Evolutionary conservation across 2,113 vertebrate genomes (phyloP).

Genomic region (Cyprinodon brontotheroides): DNA sequence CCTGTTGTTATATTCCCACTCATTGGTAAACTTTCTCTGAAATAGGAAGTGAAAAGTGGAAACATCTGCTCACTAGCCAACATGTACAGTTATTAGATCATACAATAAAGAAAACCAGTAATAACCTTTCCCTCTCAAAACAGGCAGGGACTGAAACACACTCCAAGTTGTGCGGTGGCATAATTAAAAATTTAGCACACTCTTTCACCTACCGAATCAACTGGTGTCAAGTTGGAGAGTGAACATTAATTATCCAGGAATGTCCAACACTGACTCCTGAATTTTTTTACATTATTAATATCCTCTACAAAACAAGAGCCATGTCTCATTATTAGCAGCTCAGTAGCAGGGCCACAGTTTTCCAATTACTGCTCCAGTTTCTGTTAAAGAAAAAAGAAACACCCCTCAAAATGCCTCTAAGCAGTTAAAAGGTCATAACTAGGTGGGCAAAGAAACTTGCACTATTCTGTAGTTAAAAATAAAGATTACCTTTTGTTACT

Average conservation of each 20-base stretch:
- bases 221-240: slow-evolving; percentile 78
- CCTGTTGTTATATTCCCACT: too few relatives aligned
- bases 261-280: slow-evolving; percentile 69
- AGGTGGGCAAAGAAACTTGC: slow-evolving; percentile 3
- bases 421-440: slow-evolving; percentile 27
- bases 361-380: slow-evolving; percentile 62
- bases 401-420: slow-evolving; percentile 20
- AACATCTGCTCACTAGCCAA: slow-evolving; percentile 6
- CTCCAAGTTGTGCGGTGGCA: slow-evolving; percentile 38
- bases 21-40: too few relatives aligned
- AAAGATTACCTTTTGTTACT: slow-evolving; percentile 5
- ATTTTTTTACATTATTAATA: slow-evolving; percentile 77
- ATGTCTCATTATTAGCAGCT: slow-evolving; percentile 68
- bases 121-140: slow-evolving; percentile 16
- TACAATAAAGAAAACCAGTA: slow-evolving; percentile 18
- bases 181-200: slow-evolving; percentile 74
- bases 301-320: slow-evolving; percentile 64
- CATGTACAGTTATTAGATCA: slow-evolving; percentile 15
- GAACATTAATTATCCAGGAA: slow-evolving; percentile 80
- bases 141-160: slow-evolving; percentile 24
- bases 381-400: slow-evolving; percentile 40
- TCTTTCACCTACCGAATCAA: slow-evolving; percentile 78
- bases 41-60: not conserved
- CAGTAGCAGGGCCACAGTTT: slow-evolving; percentile 44
- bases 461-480: not conserved